A percentile compares a stretch with the other conserved stretches of the same genome.
Conservation (phyloP, 2,888 invertebrate species). For the Bombylius discolor region DNA sequence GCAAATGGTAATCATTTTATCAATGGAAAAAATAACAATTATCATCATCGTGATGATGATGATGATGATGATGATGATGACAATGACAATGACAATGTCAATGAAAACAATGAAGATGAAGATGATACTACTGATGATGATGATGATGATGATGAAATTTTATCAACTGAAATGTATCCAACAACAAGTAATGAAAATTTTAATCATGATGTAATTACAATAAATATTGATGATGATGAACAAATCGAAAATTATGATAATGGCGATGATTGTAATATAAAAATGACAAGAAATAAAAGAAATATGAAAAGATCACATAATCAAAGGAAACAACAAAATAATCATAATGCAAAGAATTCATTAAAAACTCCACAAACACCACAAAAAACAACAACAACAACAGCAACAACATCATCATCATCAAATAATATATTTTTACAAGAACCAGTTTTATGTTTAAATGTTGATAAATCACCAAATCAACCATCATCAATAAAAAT, state of each 20-base stretch:
- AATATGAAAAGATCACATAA: too few species aligned
- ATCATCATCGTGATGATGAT: slow-evolving; percentile 1
- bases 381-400: background rate
- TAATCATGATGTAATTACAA: too few species aligned
- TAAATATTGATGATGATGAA: too few species aligned
- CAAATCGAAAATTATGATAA: too few species aligned
- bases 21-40: background rate
- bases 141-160: background rate
- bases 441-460: slow-evolving; percentile 33
- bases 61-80: slow-evolving; percentile 13
- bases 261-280: too few species aligned
- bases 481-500: slow-evolving; percentile 35
- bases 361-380: background rate
- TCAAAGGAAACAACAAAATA: too few species aligned
- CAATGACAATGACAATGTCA: background rate
- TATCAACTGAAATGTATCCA: background rate
- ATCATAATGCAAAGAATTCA: too few species aligned
- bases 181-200: background rate
- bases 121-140: background rate
- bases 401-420: background rate
- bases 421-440: slow-evolving; percentile 34
- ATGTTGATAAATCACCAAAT: slow-evolving; percentile 35
- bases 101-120: background rate
- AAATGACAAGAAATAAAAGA: too few species aligned
- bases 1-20: background rate